Base-by-base conservation (phyloP, 2,113 vertebrate species). In the Corythoichthys haematopterus region DNA sequence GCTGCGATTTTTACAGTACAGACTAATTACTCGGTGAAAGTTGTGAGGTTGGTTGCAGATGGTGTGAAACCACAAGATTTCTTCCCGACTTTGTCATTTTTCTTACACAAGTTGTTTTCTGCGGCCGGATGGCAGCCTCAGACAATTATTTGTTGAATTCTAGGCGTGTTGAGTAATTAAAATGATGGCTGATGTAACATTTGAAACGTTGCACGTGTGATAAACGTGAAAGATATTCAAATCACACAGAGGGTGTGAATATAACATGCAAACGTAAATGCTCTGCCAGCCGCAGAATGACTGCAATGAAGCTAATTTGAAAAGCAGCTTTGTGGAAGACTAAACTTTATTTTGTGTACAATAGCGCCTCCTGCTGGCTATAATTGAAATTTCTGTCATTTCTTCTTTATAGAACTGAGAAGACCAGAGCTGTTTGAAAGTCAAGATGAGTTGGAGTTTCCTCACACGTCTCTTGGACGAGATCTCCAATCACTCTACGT, bases 401-500 rank as follows among this genome's bases (percentile, higher is more conserved):
- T 52, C 13, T 28, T 56, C 36, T 48, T 0, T 60, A 3, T 74
- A 91, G 90, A 58, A 77, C 61, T 88, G 78, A 88, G 46, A 75
- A 36, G 47, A 11, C 67, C 40, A 37, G 13, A 80, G 11, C 47
- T n/a, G 40, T 65, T 38, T 43, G 15, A 53, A 68, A 47, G 77
- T 20, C 91, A 94, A 71, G 77, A 97, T 97, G 95, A 97, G 95
- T 74, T 97, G 95, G 95, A 95, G 94, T 61, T 97, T 97, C 80
- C 87, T 97, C 60, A 97, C 95, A 0, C 93, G 94, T 28, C 90
- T 97, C 64, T 84, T 97, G 75, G 95, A 97, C 70, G 95, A 97
- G 90, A 97, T 97, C 76, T 94, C 94, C 88, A 96, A 97, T 69
- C 95, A 97, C 80, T 96, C 95, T 0, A 97, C 95, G 43, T 97